Conservation (phyloP, 2,888 invertebrate genomes). For the Parthenolecanium corni region DNA sequence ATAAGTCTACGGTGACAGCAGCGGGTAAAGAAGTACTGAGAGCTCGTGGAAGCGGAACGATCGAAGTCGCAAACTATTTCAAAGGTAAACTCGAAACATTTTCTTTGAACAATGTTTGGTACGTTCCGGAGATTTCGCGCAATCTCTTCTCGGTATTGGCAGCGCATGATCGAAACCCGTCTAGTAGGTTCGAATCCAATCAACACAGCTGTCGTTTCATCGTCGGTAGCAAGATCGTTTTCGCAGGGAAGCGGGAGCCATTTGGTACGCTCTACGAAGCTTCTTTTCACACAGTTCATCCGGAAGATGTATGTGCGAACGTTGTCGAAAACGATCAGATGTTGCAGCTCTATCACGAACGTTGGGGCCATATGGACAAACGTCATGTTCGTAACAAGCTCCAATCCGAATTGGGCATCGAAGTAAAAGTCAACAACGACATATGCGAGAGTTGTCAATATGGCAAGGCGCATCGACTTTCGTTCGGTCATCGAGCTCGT, state of each 20-base stretch:
- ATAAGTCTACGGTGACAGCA: background rate
- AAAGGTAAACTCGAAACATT: background rate
- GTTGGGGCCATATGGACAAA: constrained; percentile 37
- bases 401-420: constrained; percentile 34
- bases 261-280: background rate
- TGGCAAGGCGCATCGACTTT: constrained; percentile 35
- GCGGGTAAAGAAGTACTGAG: background rate
- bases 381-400: constrained; percentile 35
- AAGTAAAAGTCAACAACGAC: constrained; percentile 33
- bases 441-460: constrained; percentile 35
- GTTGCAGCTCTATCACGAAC: constrained; percentile 35
- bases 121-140: constrained; percentile 34
- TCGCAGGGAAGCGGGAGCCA: background rate
- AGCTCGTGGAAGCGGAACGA: constrained; percentile 2
- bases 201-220: constrained; percentile 15
- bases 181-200: constrained; percentile 32
- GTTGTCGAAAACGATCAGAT: background rate
- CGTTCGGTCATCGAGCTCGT: constrained; percentile 33
- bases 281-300: background rate
- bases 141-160: constrained; percentile 35
- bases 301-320: background rate
- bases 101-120: constrained; percentile 27
- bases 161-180: constrained; percentile 32
- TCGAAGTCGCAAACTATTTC: background rate
- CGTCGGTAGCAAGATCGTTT: background rate